phyloP scores from a whole-genome alignment of 2,797 vertebrate genomes.

The Garrulus glandarius region DNA sequence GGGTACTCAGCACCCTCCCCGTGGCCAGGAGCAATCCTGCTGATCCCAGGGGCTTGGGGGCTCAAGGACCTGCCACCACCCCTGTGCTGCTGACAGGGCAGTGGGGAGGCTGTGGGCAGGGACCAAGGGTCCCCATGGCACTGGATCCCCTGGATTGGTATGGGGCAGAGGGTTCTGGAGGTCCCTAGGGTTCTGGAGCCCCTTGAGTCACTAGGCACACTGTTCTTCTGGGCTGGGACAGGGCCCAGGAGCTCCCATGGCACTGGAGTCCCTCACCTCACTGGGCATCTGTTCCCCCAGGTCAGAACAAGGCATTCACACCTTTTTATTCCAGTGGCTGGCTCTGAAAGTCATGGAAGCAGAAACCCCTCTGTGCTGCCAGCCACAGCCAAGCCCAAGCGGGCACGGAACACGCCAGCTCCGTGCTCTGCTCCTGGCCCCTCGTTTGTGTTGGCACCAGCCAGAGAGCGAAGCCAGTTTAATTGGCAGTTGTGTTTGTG shows the following conservation, averaged over 20 bases:
- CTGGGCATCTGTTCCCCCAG: background rate
- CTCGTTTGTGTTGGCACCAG: slow-evolving; percentile 76
- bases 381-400: background rate
- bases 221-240: background rate
- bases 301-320: rapidly evolving
- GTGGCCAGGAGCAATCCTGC: background rate
- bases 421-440: background rate
- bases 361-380: background rate
- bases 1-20: background rate
- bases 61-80: background rate
- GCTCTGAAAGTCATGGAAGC: background rate
- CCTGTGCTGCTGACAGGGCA: background rate
- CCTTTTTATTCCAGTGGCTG: background rate
- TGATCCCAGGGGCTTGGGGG: background rate
- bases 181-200: background rate
- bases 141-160: background rate
- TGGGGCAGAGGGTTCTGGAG: background rate
- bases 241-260: background rate
- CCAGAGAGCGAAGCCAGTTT: background rate
- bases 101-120: rapidly evolving
- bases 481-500: slow-evolving; percentile 65
- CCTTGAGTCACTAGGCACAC: background rate
- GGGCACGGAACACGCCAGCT: background rate
- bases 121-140: background rate
- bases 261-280: background rate